A percentile compares a stretch with the other conserved stretches of the same genome.
Conservation (phyloP, 1,140 invertebrate genomes). For the Ips typographus region DNA sequence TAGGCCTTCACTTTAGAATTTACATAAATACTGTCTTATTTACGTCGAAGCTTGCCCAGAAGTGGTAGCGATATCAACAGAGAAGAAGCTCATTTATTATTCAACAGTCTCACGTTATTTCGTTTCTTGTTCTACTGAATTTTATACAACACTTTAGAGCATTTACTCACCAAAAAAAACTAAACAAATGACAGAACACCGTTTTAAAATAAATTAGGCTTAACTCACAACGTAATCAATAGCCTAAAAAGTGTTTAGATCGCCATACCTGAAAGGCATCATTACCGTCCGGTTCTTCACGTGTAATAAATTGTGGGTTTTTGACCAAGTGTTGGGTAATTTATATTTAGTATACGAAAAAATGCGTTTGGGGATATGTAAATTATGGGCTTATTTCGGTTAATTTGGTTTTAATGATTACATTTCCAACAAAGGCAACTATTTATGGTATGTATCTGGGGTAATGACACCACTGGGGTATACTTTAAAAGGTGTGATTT, state of each 20-base stretch:
- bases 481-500: background rate
- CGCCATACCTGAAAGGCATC: background rate
- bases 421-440: conserved; percentile 1
- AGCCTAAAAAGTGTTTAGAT: background rate
- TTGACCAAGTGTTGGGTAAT: background rate
- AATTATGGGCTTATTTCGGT: conserved; percentile 4
- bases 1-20: conserved; percentile 21
- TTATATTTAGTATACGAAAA: conserved; percentile 2
- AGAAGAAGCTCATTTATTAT: conserved; percentile 26
- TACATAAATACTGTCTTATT: conserved; percentile 37
- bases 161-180: no score
- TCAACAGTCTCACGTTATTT: conserved; percentile 7
- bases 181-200: no score
- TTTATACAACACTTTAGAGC: no score
- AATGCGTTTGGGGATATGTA: conserved; percentile 10
- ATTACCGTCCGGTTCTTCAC: background rate
- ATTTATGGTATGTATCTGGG: background rate
- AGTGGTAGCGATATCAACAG: conserved; percentile 5
- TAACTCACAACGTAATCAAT: background rate
- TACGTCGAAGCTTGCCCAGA: conserved; percentile 20
- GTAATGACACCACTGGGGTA: background rate
- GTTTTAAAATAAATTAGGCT: no score
- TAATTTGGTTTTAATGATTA: conserved; percentile 14
- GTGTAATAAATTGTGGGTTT: conserved; percentile 7
- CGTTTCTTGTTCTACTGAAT: background rate